These are phyloP conservation scores for Apis laboriosa DNA, from an alignment of 1,140 invertebrate genomes.

Conservation along the genomic window DNA sequence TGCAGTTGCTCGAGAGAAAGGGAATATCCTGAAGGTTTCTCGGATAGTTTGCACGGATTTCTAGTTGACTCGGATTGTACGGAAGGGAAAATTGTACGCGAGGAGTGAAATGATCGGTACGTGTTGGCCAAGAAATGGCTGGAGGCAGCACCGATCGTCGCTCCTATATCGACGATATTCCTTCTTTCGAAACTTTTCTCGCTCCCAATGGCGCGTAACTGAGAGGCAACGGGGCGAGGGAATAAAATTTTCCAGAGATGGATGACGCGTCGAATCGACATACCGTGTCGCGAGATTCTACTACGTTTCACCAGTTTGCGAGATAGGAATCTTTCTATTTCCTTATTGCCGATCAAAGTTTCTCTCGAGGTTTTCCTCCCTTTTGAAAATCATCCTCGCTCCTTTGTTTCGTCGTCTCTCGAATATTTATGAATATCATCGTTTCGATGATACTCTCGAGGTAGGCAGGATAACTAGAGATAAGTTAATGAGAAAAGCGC, in stretches of 20 bases:
- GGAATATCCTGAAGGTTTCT: slow-evolving; percentile 26
- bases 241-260: slow-evolving; percentile 36
- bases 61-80: slow-evolving; percentile 29
- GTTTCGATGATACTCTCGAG: too few species aligned
- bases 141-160: slow-evolving; percentile 31
- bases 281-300: slow-evolving; percentile 19
- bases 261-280: slow-evolving; percentile 38
- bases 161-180: slow-evolving; percentile 22
- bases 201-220: neutral
- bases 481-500: too few species aligned
- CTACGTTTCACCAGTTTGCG: neutral
- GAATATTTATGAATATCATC: neutral
- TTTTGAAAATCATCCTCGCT: neutral
- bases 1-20: slow-evolving; percentile 30
- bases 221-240: neutral
- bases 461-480: too few species aligned
- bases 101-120: slow-evolving; percentile 24
- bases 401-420: neutral
- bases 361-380: too few species aligned
- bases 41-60: slow-evolving; percentile 24
- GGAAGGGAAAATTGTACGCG: too few species aligned
- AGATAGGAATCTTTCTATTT: neutral
- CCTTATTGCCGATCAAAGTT: neutral
- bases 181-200: slow-evolving; percentile 37
- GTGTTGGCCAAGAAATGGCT: slow-evolving; percentile 46